Conservation (phyloP, 2,113 vertebrate genomes). For the Cheirogaleus medius region DNA sequence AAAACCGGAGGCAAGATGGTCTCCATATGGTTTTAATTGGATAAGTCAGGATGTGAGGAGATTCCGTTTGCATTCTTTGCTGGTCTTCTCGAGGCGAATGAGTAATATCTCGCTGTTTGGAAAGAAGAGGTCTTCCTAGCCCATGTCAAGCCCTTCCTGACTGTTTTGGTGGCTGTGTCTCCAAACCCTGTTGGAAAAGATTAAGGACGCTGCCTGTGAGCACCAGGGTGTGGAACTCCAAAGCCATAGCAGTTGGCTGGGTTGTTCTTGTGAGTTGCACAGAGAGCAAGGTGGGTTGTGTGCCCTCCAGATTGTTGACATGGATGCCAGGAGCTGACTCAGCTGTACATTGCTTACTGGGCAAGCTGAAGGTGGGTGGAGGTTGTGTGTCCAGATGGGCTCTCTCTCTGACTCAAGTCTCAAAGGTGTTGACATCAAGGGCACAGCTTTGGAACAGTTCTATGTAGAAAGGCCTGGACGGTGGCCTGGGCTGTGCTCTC, state of each 20-base stretch:
- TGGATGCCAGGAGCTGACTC: constrained; percentile 49
- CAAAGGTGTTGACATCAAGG: constrained; percentile 37
- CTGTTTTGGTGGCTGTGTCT: not conserved
- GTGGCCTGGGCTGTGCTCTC: not conserved
- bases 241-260: not conserved
- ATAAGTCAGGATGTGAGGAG: constrained; percentile 6
- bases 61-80: constrained; percentile 13
- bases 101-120: not conserved
- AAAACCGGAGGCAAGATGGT: not conserved
- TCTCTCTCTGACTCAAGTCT: constrained; percentile 46
- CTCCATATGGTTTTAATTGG: constrained; percentile 23
- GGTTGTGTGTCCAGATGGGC: constrained; percentile 28
- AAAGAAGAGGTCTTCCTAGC: not conserved
- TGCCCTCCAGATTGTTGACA: not conserved
- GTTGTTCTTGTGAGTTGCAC: no score
- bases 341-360: not conserved
- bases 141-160: not conserved
- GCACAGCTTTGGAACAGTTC: constrained; percentile 19
- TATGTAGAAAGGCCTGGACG: not conserved
- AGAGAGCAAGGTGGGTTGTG: not conserved
- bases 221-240: not conserved
- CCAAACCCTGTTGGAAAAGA: not conserved
- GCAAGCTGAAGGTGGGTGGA: constrained; percentile 39
- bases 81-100: constrained; percentile 5
- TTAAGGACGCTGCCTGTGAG: not conserved